Percentiles rank a stretch among this genome's conserved stretches.
Conservation (phyloP, 1,140 invertebrate species). For the Orchesella cincta region DNA sequence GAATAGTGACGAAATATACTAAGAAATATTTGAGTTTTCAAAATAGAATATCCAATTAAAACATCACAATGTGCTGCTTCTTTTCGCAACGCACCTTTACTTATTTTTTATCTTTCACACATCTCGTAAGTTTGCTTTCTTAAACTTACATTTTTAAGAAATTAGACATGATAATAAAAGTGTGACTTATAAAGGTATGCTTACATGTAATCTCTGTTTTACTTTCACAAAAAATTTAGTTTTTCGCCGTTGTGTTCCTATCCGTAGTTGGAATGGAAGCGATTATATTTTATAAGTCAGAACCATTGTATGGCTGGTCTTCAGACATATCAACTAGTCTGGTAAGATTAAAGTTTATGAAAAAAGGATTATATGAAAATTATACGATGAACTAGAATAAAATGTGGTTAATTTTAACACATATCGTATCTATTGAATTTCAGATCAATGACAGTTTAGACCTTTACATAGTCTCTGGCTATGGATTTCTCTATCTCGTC, state of each 20-base stretch:
- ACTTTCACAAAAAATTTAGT: not conserved
- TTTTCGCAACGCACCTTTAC: conserved; percentile 32
- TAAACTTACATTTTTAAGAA: not conserved
- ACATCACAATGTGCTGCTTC: conserved; percentile 39
- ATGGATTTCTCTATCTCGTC: conserved; percentile 32
- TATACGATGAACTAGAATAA: not conserved
- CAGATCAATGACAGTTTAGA: conserved; percentile 13
- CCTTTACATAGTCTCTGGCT: conserved; percentile 9
- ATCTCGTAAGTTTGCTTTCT: conserved; percentile 37
- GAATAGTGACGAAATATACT: no score
- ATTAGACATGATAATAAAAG: not conserved
- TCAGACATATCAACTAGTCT: conserved; percentile 9
- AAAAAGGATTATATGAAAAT: not conserved
- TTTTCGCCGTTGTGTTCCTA: conserved; percentile 32
- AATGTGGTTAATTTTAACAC: not conserved
- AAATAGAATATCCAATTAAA: no score
- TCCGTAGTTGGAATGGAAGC: conserved; percentile 13
- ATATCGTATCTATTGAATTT: not conserved
- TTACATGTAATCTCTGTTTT: not conserved
- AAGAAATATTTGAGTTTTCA: no score
- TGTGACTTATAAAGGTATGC: not conserved
- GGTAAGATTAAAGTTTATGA: not conserved
- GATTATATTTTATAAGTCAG: conserved; percentile 7
- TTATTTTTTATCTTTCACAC: conserved; percentile 38
- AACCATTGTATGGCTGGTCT: conserved; percentile 20